These are phyloP conservation scores for Balearica regulorum DNA, from an alignment of 2,797 vertebrate genomes.

Conservation along the genomic window DNA sequence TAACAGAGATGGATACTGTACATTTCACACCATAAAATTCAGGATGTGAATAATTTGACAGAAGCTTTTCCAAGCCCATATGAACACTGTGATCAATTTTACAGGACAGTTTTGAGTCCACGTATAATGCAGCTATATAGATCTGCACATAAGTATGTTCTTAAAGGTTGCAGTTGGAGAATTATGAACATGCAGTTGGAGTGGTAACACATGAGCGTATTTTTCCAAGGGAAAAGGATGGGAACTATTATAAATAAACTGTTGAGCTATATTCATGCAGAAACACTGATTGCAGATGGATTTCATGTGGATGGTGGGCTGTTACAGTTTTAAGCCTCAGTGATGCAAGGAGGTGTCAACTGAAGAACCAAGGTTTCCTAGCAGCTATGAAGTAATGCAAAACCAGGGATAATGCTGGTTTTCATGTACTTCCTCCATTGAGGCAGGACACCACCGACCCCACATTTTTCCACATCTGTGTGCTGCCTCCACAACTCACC, in stretches of 20 bases:
- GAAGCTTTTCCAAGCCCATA: not conserved
- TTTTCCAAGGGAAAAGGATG: not conserved
- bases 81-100: not conserved
- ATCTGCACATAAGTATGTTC: not conserved
- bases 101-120: not conserved
- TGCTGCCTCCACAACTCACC: not conserved
- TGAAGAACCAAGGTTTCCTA: not conserved
- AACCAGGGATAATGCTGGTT: not conserved
- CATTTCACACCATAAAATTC: not conserved
- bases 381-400: not conserved
- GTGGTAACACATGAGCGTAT: not conserved
- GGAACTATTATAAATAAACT: not conserved
- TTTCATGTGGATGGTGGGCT: not conserved
- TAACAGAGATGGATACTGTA: not conserved
- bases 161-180: not conserved
- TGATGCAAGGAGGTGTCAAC: not conserved
- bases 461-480: not conserved
- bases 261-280: not conserved
- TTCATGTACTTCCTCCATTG: not conserved
- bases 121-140: not conserved
- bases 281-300: not conserved
- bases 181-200: not conserved
- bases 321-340: not conserved
- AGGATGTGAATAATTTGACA: not conserved
- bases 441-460: not conserved